Base-by-base conservation (phyloP, 2,888 invertebrate species). In the Drosophila cyrtoloma region DNA sequence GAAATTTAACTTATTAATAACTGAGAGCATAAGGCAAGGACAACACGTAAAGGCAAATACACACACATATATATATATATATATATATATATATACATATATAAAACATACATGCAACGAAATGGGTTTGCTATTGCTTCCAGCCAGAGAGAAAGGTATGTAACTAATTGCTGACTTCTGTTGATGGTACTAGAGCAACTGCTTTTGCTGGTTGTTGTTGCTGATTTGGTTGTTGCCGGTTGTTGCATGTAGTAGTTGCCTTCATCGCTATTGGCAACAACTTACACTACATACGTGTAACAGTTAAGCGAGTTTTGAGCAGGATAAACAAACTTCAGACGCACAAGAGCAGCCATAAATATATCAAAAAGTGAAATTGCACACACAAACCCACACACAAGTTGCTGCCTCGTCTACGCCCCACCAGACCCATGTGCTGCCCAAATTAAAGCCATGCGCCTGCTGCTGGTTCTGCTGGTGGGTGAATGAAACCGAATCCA, bases 91-190 rank as follows among this genome's bases (percentile, higher is more conserved):
- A 44, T 14, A 51, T 10, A 30, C 5, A 30, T 22, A 32, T 37
- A 61, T 39, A 59, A 53, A 65, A 67, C 69, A 77, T 83, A 84
- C 79, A 87, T 87, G 84, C 84, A 82, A 65, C 75, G 76, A 77
- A 77, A 92, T 92, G 92, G 71, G 76, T 80, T 80, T 82, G 80
- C 77, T 82, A 77, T 75, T 75, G 81, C 71, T 75, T 77, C 77
- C 77, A 72, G 71, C 59, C 78, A 79, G 80, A 80, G 73, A 75
- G 79, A 90, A 87, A 85, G 89, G 92, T 91, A 71, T 79, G 90
- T 79, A 65, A 65, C 55, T 52, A 65, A 58, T 58, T 44, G 50
- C 39, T 19, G 47, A 52, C 26, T 22, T 58, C 22, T 37, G 37
- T 42, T 51, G 64, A 51, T 37, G 57, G 42, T 57, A 32, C 53